These are phyloP conservation scores for Poeciliopsis occidentalis DNA, from an alignment of 2,113 vertebrate genomes.

Conservation along the genomic window DNA sequence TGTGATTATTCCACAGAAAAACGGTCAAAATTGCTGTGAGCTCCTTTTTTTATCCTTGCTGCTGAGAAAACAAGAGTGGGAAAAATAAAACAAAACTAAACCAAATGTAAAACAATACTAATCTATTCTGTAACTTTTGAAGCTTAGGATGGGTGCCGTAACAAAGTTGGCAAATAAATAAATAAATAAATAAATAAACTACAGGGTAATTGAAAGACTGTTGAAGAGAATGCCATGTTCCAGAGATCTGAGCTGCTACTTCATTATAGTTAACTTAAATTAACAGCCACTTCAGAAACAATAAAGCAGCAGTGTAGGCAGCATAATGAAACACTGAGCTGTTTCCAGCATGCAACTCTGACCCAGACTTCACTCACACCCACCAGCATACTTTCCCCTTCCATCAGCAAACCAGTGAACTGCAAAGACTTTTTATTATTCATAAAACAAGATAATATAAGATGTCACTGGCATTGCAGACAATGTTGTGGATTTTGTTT, in stretches of 20 bases:
- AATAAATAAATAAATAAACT: no score
- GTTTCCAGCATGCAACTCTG: slow-evolving; percentile 65
- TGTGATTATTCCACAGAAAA: no score
- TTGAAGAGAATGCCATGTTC: slow-evolving; percentile 25
- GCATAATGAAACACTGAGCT: slow-evolving; percentile 66
- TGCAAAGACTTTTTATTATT: slow-evolving; percentile 70
- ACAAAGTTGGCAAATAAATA: no score
- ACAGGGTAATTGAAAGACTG: neutral
- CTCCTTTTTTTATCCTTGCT: no score
- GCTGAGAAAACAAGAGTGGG: no score
- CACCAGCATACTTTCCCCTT: slow-evolving; percentile 73
- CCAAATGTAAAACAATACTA: no score
- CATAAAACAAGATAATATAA: slow-evolving; percentile 75
- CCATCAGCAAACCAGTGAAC: slow-evolving; percentile 77
- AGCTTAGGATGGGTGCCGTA: no score
- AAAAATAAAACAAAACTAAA: no score
- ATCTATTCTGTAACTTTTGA: no score
- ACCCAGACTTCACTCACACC: slow-evolving; percentile 72
- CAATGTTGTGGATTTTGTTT: slow-evolving; percentile 46
- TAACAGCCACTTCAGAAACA: slow-evolving; percentile 70
- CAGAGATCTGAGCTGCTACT: slow-evolving; percentile 26
- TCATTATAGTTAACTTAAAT: slow-evolving; percentile 67
- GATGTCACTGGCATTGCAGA: slow-evolving; percentile 60
- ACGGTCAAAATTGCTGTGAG: no score
- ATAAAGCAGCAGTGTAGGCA: slow-evolving; percentile 59